Percentiles rank a stretch among this genome's conserved stretches.
Evolutionary conservation across 2,888 invertebrate species (phyloP).

Genomic region (Synanthedon formicaeformis): DNA sequence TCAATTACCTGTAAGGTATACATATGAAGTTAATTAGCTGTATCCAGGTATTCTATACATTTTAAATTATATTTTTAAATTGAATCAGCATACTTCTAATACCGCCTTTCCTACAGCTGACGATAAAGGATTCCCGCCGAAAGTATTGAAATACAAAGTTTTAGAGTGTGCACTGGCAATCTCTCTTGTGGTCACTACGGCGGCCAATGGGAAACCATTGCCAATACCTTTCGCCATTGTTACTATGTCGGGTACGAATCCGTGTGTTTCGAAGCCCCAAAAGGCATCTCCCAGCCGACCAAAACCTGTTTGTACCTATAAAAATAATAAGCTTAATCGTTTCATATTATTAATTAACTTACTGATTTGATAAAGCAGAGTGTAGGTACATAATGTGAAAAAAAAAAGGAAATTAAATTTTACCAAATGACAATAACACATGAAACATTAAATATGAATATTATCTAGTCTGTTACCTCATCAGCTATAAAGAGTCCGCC

Average conservation of each 20-base stretch:
- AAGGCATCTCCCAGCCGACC: slow-evolving; percentile 93
- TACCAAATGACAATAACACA: background rate
- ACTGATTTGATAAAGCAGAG: background rate
- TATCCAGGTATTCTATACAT: background rate
- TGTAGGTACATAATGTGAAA: background rate
- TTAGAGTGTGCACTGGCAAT: slow-evolving; percentile 82
- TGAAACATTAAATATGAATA: background rate
- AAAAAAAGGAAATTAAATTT: background rate
- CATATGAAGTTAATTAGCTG: background rate
- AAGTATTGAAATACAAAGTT: slow-evolving; percentile 94
- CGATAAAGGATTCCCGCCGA: slow-evolving; percentile 94
- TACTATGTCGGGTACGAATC: slow-evolving; percentile 90
- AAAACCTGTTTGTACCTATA: slow-evolving; percentile 94
- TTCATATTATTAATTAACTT: background rate
- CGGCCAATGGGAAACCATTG: slow-evolving; percentile 96
- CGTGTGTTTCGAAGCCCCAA: slow-evolving; percentile 96
- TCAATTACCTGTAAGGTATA: slow-evolving; percentile 78
- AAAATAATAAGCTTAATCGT: slow-evolving; percentile 1
- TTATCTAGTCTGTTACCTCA: slow-evolving; percentile 72
- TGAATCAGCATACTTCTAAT: slow-evolving; percentile 76
- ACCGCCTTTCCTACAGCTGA: slow-evolving; percentile 92
- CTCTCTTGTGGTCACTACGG: slow-evolving; percentile 91
- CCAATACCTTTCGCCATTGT: slow-evolving; percentile 96
- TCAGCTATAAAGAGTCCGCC: slow-evolving; percentile 94
- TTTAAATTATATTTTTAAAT: background rate